Conservation (phyloP, 2,888 invertebrate species). For the Tortricodes alternella region DNA sequence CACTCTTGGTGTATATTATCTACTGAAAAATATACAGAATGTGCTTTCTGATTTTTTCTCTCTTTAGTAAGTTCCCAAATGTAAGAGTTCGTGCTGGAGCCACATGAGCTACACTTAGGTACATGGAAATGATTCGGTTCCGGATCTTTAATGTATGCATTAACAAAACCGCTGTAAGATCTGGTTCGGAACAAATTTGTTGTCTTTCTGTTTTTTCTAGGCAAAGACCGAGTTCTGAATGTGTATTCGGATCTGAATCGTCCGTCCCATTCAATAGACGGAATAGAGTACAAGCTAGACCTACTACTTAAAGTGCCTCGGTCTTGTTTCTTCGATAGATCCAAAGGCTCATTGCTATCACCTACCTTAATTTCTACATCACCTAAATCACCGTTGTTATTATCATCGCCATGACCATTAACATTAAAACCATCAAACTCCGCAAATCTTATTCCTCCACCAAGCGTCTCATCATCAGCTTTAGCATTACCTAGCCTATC, state of each 20-base stretch:
- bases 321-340: slow-evolving; percentile 36
- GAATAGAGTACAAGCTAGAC: slow-evolving; percentile 65
- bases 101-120: slow-evolving; percentile 63
- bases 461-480: background rate
- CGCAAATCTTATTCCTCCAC: background rate
- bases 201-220: slow-evolving; percentile 42
- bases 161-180: slow-evolving; percentile 71
- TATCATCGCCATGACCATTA: background rate
- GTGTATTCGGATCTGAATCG: slow-evolving; percentile 54
- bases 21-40: slow-evolving; percentile 52
- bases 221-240: slow-evolving; percentile 57
- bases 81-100: slow-evolving; percentile 51
- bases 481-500: slow-evolving; percentile 41
- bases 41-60: slow-evolving; percentile 38
- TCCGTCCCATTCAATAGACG: slow-evolving; percentile 70
- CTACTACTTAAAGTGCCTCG: slow-evolving; percentile 51
- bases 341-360: slow-evolving; percentile 36
- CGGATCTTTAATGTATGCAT: slow-evolving; percentile 63
- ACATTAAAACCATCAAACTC: background rate
- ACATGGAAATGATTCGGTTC: slow-evolving; percentile 72
- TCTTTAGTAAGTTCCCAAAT: slow-evolving; percentile 49
- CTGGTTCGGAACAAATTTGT: slow-evolving; percentile 60
- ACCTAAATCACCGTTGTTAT: background rate
- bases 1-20: slow-evolving; percentile 61
- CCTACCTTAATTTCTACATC: background rate